Conservation (phyloP, 2,797 vertebrate species). For the Heteromormyrus szaboi region DNA sequence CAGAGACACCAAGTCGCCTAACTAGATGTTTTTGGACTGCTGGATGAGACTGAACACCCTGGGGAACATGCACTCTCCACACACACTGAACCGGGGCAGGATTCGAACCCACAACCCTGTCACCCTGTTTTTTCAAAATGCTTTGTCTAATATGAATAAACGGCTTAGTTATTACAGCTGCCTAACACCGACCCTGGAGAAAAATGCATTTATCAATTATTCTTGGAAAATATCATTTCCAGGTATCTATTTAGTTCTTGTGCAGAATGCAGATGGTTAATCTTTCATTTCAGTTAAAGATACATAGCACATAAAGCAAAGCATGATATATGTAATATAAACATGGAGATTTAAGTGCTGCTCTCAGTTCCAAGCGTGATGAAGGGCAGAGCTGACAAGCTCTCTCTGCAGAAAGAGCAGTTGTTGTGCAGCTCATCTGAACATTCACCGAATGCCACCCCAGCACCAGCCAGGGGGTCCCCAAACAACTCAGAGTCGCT, state of each 20-base stretch:
- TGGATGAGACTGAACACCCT: background rate
- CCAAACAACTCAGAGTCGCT: background rate
- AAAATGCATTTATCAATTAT: background rate
- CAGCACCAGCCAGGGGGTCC: background rate
- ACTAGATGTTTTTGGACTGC: background rate
- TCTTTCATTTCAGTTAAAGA: background rate
- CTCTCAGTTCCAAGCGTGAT: background rate
- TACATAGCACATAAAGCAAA: background rate
- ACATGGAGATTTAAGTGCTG: background rate
- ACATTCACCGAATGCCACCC: background rate
- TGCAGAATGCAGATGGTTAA: background rate
- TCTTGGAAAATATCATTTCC: background rate
- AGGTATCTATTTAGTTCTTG: background rate
- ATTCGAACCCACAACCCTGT: background rate
- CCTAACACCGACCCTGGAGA: background rate
- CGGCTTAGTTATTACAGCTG: background rate
- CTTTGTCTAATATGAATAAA: background rate
- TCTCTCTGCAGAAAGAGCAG: background rate
- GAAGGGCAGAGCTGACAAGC: background rate
- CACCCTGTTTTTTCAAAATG: background rate
- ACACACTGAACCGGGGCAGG: background rate
- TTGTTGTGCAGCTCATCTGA: background rate
- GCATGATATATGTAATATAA: background rate
- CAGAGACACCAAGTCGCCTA: background rate
- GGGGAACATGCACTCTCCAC: background rate